A percentile compares a stretch with the other conserved stretches of the same genome.
Conservation (phyloP, 2,888 invertebrate species). For the Calameuta filiformis region DNA sequence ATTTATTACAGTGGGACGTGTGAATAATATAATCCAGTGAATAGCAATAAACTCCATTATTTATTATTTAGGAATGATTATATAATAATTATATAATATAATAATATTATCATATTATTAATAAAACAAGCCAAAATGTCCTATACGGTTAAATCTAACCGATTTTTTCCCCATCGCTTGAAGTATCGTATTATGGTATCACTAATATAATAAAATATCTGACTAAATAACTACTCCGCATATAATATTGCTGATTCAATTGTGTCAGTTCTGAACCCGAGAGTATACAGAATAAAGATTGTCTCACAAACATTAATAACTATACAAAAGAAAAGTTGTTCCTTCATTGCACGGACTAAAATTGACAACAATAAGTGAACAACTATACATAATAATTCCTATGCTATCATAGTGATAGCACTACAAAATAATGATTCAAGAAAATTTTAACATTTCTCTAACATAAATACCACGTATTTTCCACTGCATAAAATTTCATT, state of each 20-base stretch:
- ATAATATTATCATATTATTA: constrained; percentile 43
- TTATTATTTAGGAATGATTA: constrained; percentile 55
- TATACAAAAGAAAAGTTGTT: neutral
- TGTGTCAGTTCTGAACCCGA: constrained; percentile 28
- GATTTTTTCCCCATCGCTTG: constrained; percentile 31
- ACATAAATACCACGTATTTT: neutral
- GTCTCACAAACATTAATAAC: neutral
- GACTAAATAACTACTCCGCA: constrained; percentile 43
- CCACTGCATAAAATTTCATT: neutral
- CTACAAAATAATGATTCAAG: neutral
- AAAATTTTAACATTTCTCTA: neutral
- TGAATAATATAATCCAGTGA: neutral
- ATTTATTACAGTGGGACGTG: neutral
- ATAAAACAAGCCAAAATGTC: constrained; percentile 49
- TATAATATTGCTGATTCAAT: constrained; percentile 43
- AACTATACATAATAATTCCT: neutral
- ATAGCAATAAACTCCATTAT: constrained; percentile 52
- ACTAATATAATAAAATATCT: constrained; percentile 48
- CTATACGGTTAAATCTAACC: constrained; percentile 41
- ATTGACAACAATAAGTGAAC: neutral
- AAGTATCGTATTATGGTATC: constrained; percentile 45
- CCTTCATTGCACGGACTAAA: neutral
- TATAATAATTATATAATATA: constrained; percentile 48
- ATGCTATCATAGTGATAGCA: neutral
- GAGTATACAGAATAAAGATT: constrained; percentile 7